A percentile compares a stretch with the other conserved stretches of the same genome.
Evolutionary conservation across 2,888 invertebrate species (phyloP).

Genomic region (Pollenia amentaria): DNA sequence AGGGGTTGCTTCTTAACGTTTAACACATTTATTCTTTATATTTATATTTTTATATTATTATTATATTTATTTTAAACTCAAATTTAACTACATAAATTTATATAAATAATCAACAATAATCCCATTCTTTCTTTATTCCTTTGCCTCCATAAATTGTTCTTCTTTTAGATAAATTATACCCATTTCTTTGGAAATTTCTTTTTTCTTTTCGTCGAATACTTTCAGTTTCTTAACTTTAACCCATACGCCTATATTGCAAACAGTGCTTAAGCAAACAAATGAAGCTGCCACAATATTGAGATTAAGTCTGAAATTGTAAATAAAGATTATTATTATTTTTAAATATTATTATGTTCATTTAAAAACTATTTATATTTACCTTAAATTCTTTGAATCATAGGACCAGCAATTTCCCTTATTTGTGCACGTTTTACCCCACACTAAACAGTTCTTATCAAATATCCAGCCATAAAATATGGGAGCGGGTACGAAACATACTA

Average conservation of each 20-base stretch:
- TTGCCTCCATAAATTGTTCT: constrained; percentile 25
- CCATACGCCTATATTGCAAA: constrained; percentile 89
- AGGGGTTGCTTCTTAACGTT: background rate
- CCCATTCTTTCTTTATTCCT: constrained; percentile 19
- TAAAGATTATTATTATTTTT: too few relatives aligned
- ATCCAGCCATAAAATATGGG: constrained; percentile 91
- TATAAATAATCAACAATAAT: background rate
- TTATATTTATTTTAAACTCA: too few relatives aligned
- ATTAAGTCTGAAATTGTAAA: constrained; percentile 84
- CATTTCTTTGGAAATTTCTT: constrained; percentile 4
- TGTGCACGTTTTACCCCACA: constrained; percentile 90
- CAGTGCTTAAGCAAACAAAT: constrained; percentile 87
- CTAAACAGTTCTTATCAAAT: constrained; percentile 87
- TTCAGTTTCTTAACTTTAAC: constrained; percentile 89
- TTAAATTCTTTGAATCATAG: constrained; percentile 88
- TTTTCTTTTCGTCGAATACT: constrained; percentile 88
- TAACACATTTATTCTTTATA: background rate
- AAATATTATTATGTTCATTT: background rate
- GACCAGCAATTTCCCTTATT: constrained; percentile 91
- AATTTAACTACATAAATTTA: too few relatives aligned
- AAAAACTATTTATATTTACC: constrained; percentile 75
- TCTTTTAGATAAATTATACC: background rate
- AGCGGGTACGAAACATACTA: constrained; percentile 91
- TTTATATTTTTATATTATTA: background rate
- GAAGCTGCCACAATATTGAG: constrained; percentile 88